Evolutionary conservation across 2,888 invertebrate species (phyloP), one percentile per base, ranked within the genome.

Genomic region (Agrotis ipsilon): DNA sequence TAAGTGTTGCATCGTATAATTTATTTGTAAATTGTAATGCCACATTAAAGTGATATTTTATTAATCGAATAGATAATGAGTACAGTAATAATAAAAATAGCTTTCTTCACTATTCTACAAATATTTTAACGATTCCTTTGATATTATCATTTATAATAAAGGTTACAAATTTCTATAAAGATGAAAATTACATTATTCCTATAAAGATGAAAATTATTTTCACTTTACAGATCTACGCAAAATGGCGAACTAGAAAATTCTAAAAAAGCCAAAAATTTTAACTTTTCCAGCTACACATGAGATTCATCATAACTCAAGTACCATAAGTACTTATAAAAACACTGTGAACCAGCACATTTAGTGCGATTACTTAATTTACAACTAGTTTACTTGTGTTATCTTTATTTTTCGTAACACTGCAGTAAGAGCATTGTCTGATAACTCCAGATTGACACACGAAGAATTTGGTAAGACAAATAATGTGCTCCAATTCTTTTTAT

Each of bases 351-450:
- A 52, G 57, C 52, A 62, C 19, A 61, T 58, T 63, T 58, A 63
- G 59, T 72, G 62, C 69, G 71, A 79, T 82, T 82, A 75, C 81
- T 67, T 75, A 82, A 81, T 72, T 64, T 78, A 81, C 57, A 45
- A 18, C 24, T 43, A 51, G 69, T 65, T 67, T 52, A 45, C 32
- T 0, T 66, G 7, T 52, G 67, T 73, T 83, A 71, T 80, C 71
- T 45, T 54, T 58, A 55, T 74, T 76, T 81, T 83, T 82, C 70
- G 74, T 73, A 73, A 74, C 27, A 55, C 55, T 45, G 52, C 48
- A 49, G 46, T 58, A 45, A 71, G 82, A 69, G 78, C 80, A 83
- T 72, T 60, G 85, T 1, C 80, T 84, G 85, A 82, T 83, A 76
- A 13, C 63, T 54, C 24, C 9, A 73, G 68, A 74, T 78, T 76